phyloP scores from a whole-genome alignment of 2,113 vertebrate species.

The Rynchops niger region DNA sequence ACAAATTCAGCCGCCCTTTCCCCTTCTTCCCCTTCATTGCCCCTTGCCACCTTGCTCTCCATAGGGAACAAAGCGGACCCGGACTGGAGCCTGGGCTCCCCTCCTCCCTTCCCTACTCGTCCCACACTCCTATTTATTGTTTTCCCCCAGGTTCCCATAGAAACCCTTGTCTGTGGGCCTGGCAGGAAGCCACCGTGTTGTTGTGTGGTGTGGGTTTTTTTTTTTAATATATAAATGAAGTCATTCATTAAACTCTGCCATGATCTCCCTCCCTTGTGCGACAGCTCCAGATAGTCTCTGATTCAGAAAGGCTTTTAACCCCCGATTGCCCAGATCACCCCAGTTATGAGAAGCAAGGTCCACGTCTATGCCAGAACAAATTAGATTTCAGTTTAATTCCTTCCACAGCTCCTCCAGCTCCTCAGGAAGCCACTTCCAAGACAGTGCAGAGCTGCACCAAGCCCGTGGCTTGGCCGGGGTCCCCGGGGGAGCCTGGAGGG shows the following conservation, averaged over 20 bases:
- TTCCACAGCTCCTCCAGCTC: not conserved
- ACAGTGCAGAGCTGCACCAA: not conserved
- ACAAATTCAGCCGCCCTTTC: not conserved
- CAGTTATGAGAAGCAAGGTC: not conserved
- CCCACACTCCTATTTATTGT: constrained; percentile 63
- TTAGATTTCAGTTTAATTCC: not conserved
- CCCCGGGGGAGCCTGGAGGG: not conserved
- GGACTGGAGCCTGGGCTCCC: not conserved
- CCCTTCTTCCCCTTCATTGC: not conserved
- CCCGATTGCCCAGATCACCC: not conserved
- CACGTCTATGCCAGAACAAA: not conserved
- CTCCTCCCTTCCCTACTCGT: constrained; percentile 17
- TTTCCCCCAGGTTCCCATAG: constrained; percentile 59
- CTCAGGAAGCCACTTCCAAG: not conserved
- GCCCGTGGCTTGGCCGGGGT: not conserved
- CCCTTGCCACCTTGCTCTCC: not conserved
- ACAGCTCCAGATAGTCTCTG: constrained; percentile 38
- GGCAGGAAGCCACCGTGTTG: constrained; percentile 57
- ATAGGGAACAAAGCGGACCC: not conserved
- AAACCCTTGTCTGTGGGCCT: constrained; percentile 63
- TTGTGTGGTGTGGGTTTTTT: not conserved
- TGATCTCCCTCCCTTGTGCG: constrained; percentile 14
- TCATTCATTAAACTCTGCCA: constrained; percentile 67
- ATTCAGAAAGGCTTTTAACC: constrained; percentile 22
- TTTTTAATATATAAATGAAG: constrained; percentile 68